Evolutionary conservation across 2,113 vertebrate species (phyloP).

Genomic region (Cyanoderma ruficeps): DNA sequence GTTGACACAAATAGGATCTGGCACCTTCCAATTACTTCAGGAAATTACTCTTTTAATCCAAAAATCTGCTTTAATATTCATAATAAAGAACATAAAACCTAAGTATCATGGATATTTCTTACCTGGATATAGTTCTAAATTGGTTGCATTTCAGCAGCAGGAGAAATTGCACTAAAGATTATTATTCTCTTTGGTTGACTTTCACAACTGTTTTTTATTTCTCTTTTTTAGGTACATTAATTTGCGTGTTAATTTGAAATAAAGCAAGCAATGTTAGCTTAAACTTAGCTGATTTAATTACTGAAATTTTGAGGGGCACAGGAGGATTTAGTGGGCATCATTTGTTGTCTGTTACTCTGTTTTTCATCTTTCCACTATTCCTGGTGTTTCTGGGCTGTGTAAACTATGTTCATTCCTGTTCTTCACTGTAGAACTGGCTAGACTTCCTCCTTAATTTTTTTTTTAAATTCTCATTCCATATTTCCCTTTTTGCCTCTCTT

Average conservation of each 20-base stretch:
- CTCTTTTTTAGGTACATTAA: background rate
- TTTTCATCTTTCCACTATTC: background rate
- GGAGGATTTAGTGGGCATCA: background rate
- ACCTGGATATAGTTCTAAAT: background rate
- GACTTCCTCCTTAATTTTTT: background rate
- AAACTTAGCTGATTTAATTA: background rate
- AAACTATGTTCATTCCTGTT: background rate
- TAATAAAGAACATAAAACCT: background rate
- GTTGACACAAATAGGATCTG: background rate
- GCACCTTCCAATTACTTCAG: background rate
- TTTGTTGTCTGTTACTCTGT: background rate
- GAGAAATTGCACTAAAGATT: background rate
- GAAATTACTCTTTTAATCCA: background rate
- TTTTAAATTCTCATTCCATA: background rate
- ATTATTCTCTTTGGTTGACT: background rate
- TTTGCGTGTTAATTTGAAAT: background rate
- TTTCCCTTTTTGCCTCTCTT: background rate
- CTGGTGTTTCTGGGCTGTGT: background rate
- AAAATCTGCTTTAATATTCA: background rate
- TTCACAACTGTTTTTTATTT: background rate
- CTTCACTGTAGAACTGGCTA: background rate
- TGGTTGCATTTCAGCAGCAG: background rate
- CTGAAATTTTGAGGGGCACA: background rate
- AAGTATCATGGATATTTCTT: background rate
- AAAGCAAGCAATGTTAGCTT: background rate